Conservation (phyloP, 2,888 invertebrate species). For the Hylaea fasciaria region DNA sequence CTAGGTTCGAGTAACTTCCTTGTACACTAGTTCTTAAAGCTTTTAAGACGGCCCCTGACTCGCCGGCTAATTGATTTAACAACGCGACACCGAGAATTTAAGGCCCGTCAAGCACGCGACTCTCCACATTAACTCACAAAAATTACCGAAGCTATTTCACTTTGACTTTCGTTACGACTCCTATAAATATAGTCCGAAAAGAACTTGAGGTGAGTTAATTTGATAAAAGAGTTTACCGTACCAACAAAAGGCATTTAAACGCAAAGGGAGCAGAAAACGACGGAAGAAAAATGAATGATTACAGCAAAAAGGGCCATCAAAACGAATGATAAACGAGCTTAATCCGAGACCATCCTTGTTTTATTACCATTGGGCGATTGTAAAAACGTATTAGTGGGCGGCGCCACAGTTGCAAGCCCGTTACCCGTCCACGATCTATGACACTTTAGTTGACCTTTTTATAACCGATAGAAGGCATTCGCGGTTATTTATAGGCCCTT, state of each 20-base stretch:
- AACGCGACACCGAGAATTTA: slow-evolving; percentile 60
- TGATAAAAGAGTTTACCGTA: slow-evolving; percentile 69
- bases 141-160: slow-evolving; percentile 46
- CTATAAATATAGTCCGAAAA: slow-evolving; percentile 44
- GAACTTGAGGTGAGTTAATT: slow-evolving; percentile 65
- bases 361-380: slow-evolving; percentile 82
- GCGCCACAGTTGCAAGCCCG: slow-evolving; percentile 47
- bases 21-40: slow-evolving; percentile 54
- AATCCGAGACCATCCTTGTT: slow-evolving; percentile 82
- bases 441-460: slow-evolving; percentile 75
- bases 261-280: slow-evolving; percentile 80
- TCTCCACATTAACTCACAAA: slow-evolving; percentile 52
- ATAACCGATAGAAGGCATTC: slow-evolving; percentile 67
- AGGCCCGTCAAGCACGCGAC: slow-evolving; percentile 60
- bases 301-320: slow-evolving; percentile 84
- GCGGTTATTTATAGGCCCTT: slow-evolving; percentile 68
- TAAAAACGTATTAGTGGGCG: slow-evolving; percentile 83
- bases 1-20: slow-evolving; percentile 34
- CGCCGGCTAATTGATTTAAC: slow-evolving; percentile 66
- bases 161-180: slow-evolving; percentile 41
- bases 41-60: slow-evolving; percentile 57
- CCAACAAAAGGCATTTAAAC: slow-evolving; percentile 78
- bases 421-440: slow-evolving; percentile 64
- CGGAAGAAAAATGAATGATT: slow-evolving; percentile 85
- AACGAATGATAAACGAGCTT: slow-evolving; percentile 84